Evolutionary conservation across 92 coral and sea anemone species (phyloP), one percentile per base, ranked within the genome.

Genomic region (Phenganax stokvisi): DNA sequence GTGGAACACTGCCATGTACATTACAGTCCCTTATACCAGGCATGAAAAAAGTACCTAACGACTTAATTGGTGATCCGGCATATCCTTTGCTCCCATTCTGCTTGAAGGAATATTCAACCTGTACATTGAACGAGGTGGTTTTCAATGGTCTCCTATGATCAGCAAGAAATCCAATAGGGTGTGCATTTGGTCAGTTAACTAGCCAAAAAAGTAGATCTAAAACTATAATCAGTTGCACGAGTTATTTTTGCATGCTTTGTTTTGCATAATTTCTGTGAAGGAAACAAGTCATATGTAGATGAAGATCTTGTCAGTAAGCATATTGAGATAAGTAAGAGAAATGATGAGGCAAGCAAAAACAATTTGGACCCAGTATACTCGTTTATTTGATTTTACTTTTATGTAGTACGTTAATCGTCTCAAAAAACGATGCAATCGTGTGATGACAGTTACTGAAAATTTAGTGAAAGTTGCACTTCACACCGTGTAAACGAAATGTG

Each of bases 401-500:
- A 37, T 65, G 0, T 17, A 65, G 71, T 17, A 7, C 16, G 74
- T 54, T 28, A 12, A 31, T 69, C 74, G 74, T 69, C 74, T 69
- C n/a, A 69, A 69, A 69, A 69, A 69, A 69, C 74, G 53, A 31
- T 54, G 74, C 51, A 20, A 69, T 54, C 74, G 10, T 8, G 74
- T 12, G 74, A 69, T 30, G 53, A 31, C 44, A 25, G 74, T 31
- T 25, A 69, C 74, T 20, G 74, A 69, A 31, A 69, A 69, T 69
- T 31, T 69, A 12, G 74, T 69, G 74, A 69, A 30, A 69, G 74
- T 69, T 69, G 71, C 71, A 65, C 71, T 65, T 12, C 25, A 15
- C 71, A 65, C 71, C 0, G 28, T 65, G 17, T 2, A 65, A 65
- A 65, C 71, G 10, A 65, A 65, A 65, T 65, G 71, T 65, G 71